Percentiles rank a stretch among this genome's conserved stretches.
These are phyloP conservation scores for Panagrolaimus sp. DNA, from an alignment of 1,140 invertebrate genomes.

Conservation along the genomic window DNA sequence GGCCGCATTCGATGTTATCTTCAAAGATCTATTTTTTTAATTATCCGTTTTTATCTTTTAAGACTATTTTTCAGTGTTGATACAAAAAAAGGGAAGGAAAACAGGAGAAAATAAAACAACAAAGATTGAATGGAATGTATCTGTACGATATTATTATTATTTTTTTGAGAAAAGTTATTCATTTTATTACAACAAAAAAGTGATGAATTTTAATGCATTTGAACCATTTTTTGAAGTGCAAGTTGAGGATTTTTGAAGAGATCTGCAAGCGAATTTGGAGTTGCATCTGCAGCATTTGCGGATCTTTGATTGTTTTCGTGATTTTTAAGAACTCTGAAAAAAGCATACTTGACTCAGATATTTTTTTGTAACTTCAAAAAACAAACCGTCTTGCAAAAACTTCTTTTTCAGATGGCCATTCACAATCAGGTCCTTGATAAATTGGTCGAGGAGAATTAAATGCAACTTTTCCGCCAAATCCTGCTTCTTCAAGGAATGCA, in stretches of 20 bases:
- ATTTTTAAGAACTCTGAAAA: conserved; percentile 57
- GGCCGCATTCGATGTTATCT: background rate
- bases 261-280: conserved; percentile 51
- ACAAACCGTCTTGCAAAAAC: conserved; percentile 55
- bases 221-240: conserved; percentile 55
- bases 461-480: conserved; percentile 57
- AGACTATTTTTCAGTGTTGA: conserved; percentile 21
- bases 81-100: conserved; percentile 16
- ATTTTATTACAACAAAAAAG: background rate
- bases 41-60: background rate
- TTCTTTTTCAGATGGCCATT: conserved; percentile 59
- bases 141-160: conserved; percentile 20
- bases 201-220: conserved; percentile 38
- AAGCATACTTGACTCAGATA: background rate
- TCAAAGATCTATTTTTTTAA: conserved; percentile 18
- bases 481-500: conserved; percentile 50
- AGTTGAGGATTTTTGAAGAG: conserved; percentile 55
- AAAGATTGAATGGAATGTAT: conserved; percentile 10
- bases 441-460: conserved; percentile 58
- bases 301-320: conserved; percentile 51
- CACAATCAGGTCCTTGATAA: conserved; percentile 58
- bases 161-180: conserved; percentile 15
- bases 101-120: background rate
- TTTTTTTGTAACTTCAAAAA: background rate
- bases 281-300: conserved; percentile 46